A percentile compares a stretch with the other conserved stretches of the same genome.
Evolutionary conservation across 1,140 invertebrate species (phyloP).

Genomic region (Philopotamus ludificatus): DNA sequence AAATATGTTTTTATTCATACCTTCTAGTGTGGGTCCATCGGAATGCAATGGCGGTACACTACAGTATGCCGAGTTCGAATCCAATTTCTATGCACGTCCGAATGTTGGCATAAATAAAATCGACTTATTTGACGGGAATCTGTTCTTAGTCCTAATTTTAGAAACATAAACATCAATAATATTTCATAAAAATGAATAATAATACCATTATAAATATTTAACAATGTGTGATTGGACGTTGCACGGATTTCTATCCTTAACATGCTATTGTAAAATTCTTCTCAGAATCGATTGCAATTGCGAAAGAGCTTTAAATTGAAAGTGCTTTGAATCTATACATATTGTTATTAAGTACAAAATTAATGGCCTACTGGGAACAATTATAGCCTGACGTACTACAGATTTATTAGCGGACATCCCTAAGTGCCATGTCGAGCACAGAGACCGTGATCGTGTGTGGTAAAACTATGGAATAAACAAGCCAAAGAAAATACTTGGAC

Average conservation of each 20-base stretch:
- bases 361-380: too few relatives aligned
- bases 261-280: too few relatives aligned
- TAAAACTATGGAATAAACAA: too few relatives aligned
- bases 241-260: conserved; percentile 63
- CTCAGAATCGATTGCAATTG: too few relatives aligned
- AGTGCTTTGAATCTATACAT: too few relatives aligned
- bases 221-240: conserved; percentile 68
- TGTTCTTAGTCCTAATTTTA: conserved; percentile 60
- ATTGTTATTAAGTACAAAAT: too few relatives aligned
- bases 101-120: conserved; percentile 80
- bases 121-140: conserved; percentile 71
- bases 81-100: conserved; percentile 80
- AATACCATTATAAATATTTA: conserved; percentile 44
- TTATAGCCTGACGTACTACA: too few relatives aligned
- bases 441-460: too few relatives aligned
- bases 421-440: too few relatives aligned
- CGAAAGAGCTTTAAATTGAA: too few relatives aligned
- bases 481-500: too few relatives aligned
- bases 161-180: neutral
- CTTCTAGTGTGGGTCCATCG: conserved; percentile 59
- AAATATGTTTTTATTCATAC: conserved; percentile 27
- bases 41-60: conserved; percentile 71
- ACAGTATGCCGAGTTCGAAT: conserved; percentile 68
- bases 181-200: neutral
- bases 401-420: too few relatives aligned